Percentiles rank a stretch among this genome's conserved stretches.
Conservation (phyloP, 2,113 vertebrate genomes). For the Chauna torquata region DNA sequence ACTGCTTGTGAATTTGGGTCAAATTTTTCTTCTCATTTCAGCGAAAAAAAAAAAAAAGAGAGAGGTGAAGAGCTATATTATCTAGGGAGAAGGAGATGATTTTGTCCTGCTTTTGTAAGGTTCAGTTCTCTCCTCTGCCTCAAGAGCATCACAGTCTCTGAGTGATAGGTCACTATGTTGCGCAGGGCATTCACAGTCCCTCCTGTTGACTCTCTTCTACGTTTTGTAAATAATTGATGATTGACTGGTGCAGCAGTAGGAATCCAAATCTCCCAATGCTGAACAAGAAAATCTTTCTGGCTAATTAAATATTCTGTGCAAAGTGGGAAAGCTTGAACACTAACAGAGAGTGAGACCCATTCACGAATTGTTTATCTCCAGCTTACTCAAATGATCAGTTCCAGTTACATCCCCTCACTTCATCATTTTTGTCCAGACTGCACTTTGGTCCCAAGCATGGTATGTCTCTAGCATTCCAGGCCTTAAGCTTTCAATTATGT, state of each 20-base stretch:
- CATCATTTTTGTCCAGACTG: neutral
- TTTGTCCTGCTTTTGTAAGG: conserved; percentile 24
- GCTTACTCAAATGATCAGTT: neutral
- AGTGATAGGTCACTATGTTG: neutral
- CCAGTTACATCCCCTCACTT: neutral
- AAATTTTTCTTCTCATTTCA: conserved; percentile 56
- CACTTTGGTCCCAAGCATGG: neutral
- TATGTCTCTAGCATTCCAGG: neutral
- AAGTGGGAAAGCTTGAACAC: neutral
- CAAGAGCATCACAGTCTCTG: rapidly evolving
- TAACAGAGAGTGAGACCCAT: neutral
- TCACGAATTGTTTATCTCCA: neutral
- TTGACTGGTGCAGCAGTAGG: neutral
- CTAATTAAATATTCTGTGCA: neutral
- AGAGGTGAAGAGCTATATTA: neutral
- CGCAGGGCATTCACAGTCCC: neutral
- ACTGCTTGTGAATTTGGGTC: conserved; percentile 53
- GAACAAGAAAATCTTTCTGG: neutral
- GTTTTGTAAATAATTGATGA: conserved; percentile 44
- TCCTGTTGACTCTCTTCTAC: neutral
- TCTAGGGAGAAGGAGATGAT: neutral
- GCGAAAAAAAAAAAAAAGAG: neutral
- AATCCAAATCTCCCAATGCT: neutral
- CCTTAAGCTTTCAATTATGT: neutral
- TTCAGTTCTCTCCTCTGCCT: neutral